A percentile compares a stretch with the other conserved stretches of the same genome.
These are phyloP conservation scores for Benthosema pterotum DNA, from an alignment of 2,797 vertebrate species.

Conservation along the genomic window DNA sequence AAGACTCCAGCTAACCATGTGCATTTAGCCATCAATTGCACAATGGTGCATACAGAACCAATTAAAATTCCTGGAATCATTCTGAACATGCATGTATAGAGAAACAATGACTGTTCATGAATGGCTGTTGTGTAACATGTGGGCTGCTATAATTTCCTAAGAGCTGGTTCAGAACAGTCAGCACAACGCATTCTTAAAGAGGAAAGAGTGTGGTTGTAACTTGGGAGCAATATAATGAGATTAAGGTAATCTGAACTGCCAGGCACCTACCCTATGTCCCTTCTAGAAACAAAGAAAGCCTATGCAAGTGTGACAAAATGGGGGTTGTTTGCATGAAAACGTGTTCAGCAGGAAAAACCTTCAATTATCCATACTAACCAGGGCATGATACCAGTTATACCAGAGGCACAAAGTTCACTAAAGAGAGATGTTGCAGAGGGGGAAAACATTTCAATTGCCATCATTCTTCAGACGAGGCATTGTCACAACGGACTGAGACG, in stretches of 20 bases:
- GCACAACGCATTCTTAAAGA: conserved; percentile 4
- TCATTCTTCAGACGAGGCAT: neutral
- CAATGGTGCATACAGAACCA: neutral
- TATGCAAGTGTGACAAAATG: conserved; percentile 2
- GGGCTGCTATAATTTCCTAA: neutral
- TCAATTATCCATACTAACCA: no score
- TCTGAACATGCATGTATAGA: neutral
- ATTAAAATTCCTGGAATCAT: neutral
- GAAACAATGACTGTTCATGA: neutral
- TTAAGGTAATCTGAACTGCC: conserved; percentile 23
- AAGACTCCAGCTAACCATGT: neutral
- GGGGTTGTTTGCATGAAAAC: neutral
- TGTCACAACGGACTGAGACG: neutral
- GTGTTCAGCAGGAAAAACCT: no score
- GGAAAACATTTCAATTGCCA: no score
- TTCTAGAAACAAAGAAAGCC: neutral
- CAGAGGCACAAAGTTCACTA: neutral
- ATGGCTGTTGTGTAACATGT: conserved; percentile 1
- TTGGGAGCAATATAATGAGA: conserved; percentile 24
- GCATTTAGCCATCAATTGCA: neutral
- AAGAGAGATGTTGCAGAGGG: no score
- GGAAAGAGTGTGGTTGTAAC: conserved; percentile 4
- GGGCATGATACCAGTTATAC: neutral
- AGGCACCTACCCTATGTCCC: neutral
- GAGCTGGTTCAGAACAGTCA: conserved; percentile 5